These are phyloP conservation scores for Cyclura pinguis DNA, from an alignment of 2,797 vertebrate species.

Conservation along the genomic window DNA sequence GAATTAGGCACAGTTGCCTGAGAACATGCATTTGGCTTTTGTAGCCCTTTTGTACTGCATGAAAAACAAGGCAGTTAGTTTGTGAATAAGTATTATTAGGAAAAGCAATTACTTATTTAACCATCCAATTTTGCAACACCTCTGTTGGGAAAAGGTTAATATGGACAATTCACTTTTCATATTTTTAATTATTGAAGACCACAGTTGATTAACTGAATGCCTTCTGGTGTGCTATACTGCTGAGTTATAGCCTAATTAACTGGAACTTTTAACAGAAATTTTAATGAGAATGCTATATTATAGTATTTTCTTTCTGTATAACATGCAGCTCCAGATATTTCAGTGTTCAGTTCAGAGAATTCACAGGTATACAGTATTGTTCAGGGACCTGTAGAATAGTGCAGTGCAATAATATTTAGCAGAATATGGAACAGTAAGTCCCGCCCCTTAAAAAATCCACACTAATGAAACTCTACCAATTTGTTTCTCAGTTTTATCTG, in stretches of 20 bases:
- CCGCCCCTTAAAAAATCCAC: neutral
- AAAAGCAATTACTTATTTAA: slow-evolving; percentile 32
- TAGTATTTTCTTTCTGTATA: neutral
- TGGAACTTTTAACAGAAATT: neutral
- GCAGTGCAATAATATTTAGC: neutral
- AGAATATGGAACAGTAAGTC: neutral
- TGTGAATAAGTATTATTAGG: neutral
- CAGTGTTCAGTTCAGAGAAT: neutral
- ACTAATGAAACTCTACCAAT: neutral
- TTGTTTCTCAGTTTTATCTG: neutral
- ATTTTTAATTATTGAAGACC: slow-evolving; percentile 31
- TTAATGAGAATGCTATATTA: neutral
- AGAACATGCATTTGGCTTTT: neutral
- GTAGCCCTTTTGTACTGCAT: neutral
- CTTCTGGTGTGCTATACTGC: slow-evolving; percentile 3
- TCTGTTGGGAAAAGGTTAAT: neutral
- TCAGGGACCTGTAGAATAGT: neutral
- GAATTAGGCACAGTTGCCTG: neutral
- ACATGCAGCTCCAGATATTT: neutral
- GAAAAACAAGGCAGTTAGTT: neutral
- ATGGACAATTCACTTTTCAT: neutral
- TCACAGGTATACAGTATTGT: neutral
- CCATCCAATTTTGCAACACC: neutral
- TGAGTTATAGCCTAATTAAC: slow-evolving; percentile 20
- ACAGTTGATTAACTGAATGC: neutral